Percentiles rank a stretch among this genome's conserved stretches.
phyloP scores from a whole-genome alignment of 2,113 vertebrate genomes.

The Zootoca vivipara region DNA sequence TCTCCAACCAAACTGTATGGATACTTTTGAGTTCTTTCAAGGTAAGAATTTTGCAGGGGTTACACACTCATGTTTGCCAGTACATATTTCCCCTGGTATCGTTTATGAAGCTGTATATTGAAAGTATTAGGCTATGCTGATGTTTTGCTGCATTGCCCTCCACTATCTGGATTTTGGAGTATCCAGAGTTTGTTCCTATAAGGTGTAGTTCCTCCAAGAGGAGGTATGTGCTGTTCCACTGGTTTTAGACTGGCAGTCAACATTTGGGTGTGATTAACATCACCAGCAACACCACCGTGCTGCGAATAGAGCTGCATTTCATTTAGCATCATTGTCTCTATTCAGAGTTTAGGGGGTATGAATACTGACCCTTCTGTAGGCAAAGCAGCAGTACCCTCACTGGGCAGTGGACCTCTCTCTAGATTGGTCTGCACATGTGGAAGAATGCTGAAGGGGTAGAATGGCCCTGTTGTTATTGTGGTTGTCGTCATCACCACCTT shows the following conservation, averaged over 20 bases:
- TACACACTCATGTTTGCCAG: neutral
- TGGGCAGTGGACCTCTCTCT: neutral
- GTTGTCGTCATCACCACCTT: neutral
- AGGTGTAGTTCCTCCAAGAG: neutral
- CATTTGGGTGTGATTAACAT: no score
- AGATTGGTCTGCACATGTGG: neutral
- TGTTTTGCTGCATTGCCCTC: neutral
- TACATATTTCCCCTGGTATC: neutral
- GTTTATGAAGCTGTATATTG: neutral
- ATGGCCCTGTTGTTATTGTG: no score
- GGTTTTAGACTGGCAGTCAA: no score
- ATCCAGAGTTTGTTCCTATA: neutral
- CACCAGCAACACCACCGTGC: no score
- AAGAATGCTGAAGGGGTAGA: neutral
- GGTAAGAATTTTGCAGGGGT: slow-evolving; percentile 75
- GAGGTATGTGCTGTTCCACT: no score
- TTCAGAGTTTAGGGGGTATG: no score
- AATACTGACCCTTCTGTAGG: no score
- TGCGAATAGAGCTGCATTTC: no score
- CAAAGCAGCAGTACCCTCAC: no score
- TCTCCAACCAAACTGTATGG: slow-evolving; percentile 98
- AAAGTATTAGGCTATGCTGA: neutral
- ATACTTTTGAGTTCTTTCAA: slow-evolving; percentile 95
- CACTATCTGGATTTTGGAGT: no score
- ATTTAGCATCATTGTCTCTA: no score